Evolutionary conservation across 2,113 vertebrate species (phyloP), one percentile per base, ranked within the genome.

Genomic region (Anoura caudifer): DNA sequence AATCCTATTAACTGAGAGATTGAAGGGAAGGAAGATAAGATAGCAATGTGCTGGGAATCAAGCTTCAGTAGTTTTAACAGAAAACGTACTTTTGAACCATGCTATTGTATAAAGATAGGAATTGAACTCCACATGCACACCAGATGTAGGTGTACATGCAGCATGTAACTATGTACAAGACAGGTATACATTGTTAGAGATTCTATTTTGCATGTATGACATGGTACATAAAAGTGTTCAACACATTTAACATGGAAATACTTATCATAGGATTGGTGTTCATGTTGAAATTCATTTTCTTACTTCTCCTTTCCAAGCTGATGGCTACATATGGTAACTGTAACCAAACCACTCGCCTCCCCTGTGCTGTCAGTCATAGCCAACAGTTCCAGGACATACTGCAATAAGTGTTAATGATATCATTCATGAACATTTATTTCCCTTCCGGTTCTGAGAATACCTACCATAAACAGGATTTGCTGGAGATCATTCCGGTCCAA

Each of bases 1-100:
- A 98, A 98, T 98, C 97, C 98, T 97, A 98, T 98, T 98, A 98
- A 94, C 97, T 92, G 93, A 81, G 81, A 97, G 98, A 97, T 95
- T 81, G 96, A 98, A 96, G 80, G 92, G 91, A 97, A 96, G 91
- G 72, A 95, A 98, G 98, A 98, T 98, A 98, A 98, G 98, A 97
- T 95, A 98, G 94, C 85, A 96, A 96, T 89, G 94, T 98, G 97
- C 61, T 96, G 70, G 82, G 98, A 98, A 97, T 94, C 80, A 97
- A 95, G 97, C 97, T 97, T 98, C 96, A 98, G 97, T 96, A 97
- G 97, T 98, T 98, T 87, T 96, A 95, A 98, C 85, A 96, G 97
- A 96, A 98, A 97, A 97, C 88, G 10, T 95, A 86, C 87, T 97
- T 97, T 92, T 85, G 92, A 92, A 92, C 38, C 61, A 87, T 82